These are phyloP conservation scores for Sceliomorpha sp. DNA, from an alignment of 2,888 invertebrate species.

Conservation along the genomic window DNA sequence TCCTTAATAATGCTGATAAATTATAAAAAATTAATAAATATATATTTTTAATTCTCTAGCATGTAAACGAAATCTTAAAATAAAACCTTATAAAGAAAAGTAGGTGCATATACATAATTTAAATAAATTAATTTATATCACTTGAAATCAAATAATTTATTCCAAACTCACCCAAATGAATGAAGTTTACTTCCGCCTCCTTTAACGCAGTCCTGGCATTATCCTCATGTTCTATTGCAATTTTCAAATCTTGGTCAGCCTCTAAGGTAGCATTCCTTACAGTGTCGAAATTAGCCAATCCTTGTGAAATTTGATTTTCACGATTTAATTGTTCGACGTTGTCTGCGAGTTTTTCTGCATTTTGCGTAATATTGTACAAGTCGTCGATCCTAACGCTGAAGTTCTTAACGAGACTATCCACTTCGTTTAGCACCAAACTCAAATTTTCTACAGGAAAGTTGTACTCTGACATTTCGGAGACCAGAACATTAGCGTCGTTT, in stretches of 20 bases:
- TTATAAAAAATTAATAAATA: too few relatives aligned
- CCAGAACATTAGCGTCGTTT: slow-evolving; percentile 84
- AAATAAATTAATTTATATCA: too few relatives aligned
- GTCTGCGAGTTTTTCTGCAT: slow-evolving; percentile 83
- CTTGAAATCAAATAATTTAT: too few relatives aligned
- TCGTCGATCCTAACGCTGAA: slow-evolving; percentile 87
- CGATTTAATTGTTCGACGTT: slow-evolving; percentile 83
- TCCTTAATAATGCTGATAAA: too few relatives aligned
- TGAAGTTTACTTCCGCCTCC: slow-evolving; percentile 74
- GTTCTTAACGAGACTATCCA: slow-evolving; percentile 83
- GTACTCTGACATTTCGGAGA: slow-evolving; percentile 85
- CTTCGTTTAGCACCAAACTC: slow-evolving; percentile 77
- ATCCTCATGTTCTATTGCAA: slow-evolving; percentile 81
- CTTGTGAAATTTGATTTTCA: slow-evolving; percentile 83
- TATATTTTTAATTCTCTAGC: too few relatives aligned
- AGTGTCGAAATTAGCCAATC: slow-evolving; percentile 83
- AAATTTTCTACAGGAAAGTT: slow-evolving; percentile 86
- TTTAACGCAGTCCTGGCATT: slow-evolving; percentile 82
- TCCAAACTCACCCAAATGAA: slow-evolving; percentile 73
- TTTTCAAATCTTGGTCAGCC: slow-evolving; percentile 82
- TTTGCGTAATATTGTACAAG: slow-evolving; percentile 85
- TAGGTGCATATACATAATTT: too few relatives aligned
- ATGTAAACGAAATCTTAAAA: too few relatives aligned
- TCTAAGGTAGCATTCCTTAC: slow-evolving; percentile 83
- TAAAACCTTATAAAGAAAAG: too few relatives aligned